Percentiles rank a stretch among this genome's conserved stretches.
Conservation (phyloP, 2,113 vertebrate genomes). For the Zootoca vivipara region DNA sequence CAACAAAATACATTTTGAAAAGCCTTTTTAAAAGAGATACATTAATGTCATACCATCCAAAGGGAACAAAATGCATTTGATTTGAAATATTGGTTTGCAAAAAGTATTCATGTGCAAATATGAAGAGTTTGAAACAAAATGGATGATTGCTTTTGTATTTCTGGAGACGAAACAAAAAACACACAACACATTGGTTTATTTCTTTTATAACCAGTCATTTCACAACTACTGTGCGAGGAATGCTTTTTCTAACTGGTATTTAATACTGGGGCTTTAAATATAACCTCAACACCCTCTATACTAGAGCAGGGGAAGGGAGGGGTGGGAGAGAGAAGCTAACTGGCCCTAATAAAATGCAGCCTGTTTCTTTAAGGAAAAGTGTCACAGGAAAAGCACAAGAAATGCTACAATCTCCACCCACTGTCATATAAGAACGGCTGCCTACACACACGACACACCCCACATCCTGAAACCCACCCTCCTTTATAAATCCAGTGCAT, state of each 20-base stretch:
- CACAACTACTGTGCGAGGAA: background rate
- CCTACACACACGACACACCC: constrained; percentile 67
- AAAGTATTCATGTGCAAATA: background rate
- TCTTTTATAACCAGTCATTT: background rate
- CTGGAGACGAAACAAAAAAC: background rate
- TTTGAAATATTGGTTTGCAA: constrained; percentile 12
- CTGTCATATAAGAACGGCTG: constrained; percentile 67
- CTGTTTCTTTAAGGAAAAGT: constrained; percentile 75
- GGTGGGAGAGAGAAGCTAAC: background rate
- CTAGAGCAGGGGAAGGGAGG: background rate
- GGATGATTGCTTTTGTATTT: background rate
- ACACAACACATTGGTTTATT: background rate
- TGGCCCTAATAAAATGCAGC: constrained; percentile 25
- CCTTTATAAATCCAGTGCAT: constrained; percentile 61
- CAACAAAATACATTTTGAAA: constrained; percentile 7
- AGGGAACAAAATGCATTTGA: background rate
- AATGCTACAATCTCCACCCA: constrained; percentile 70
- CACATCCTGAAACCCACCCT: constrained; percentile 69
- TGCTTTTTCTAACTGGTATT: background rate
- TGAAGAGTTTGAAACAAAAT: background rate
- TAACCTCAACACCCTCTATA: background rate
- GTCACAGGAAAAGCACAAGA: constrained; percentile 71
- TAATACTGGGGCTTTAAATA: background rate
- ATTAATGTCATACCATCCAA: background rate
- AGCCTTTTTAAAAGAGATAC: background rate